These are phyloP conservation scores for Galagoides demidoff DNA, from an alignment of 2,797 vertebrate genomes.

Conservation along the genomic window DNA sequence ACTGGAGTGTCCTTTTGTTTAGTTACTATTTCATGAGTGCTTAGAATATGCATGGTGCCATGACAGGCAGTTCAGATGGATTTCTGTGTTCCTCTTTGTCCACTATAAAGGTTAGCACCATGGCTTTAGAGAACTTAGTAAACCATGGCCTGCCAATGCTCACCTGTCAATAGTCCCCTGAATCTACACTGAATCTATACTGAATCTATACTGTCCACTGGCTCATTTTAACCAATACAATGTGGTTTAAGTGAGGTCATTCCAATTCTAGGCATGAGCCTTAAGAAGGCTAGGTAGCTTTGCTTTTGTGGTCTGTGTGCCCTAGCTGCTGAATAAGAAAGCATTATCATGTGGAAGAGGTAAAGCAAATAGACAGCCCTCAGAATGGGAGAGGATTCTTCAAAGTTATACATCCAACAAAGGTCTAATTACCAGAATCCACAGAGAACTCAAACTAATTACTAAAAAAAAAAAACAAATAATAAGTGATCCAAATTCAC, in stretches of 20 bases:
- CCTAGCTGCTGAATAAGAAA: background rate
- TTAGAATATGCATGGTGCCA: background rate
- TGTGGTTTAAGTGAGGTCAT: background rate
- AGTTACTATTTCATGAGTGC: background rate
- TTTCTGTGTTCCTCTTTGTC: background rate
- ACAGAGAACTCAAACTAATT: too few species aligned
- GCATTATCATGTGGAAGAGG: background rate
- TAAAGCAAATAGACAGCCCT: too few species aligned
- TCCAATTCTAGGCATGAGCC: background rate
- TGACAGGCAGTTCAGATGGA: background rate
- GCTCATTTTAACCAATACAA: background rate
- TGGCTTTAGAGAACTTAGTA: background rate
- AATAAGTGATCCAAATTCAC: too few species aligned
- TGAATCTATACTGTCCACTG: background rate
- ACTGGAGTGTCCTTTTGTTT: background rate
- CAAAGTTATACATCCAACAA: too few species aligned
- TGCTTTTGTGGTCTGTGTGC: background rate
- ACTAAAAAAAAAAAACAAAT: too few species aligned
- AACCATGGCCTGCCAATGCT: rapidly evolving
- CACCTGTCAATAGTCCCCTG: background rate
- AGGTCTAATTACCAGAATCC: too few species aligned
- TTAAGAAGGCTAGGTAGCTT: background rate
- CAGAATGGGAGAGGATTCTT: too few species aligned
- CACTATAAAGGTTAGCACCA: background rate
- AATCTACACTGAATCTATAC: too few species aligned